Conservation (phyloP, 2,113 vertebrate genomes). For the Petroica traversi region DNA sequence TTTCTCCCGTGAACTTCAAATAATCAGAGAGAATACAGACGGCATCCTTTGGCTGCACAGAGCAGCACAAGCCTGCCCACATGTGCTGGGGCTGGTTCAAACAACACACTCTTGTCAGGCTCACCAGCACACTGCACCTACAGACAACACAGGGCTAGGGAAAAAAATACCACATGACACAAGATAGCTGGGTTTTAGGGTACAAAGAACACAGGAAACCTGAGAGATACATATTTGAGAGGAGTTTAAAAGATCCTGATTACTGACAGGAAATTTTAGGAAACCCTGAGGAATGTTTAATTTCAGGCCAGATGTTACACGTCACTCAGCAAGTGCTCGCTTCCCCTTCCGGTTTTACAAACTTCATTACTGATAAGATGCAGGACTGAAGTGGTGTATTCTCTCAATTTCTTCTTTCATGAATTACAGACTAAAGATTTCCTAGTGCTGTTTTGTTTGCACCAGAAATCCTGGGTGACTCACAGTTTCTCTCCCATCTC, state of each 20-base stretch:
- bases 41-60: neutral
- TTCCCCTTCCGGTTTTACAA: constrained; percentile 31
- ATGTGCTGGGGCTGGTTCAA: neutral
- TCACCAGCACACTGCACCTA: rapidly evolving
- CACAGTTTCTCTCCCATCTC: neutral
- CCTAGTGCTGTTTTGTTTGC: neutral
- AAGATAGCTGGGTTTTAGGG: neutral
- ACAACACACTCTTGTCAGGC: neutral
- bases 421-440: neutral
- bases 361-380: neutral
- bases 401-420: neutral
- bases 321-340: neutral
- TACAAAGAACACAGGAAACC: neutral
- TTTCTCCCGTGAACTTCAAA: neutral
- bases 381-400: neutral
- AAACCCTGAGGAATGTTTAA: neutral
- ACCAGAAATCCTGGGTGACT: neutral
- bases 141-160: rapidly evolving
- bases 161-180: neutral
- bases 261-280: neutral
- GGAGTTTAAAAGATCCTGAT: neutral
- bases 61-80: neutral
- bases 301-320: constrained; percentile 14
- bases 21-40: neutral
- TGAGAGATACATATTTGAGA: neutral